Conservation (phyloP, 2,797 vertebrate genomes). For the Harpagifer antarcticus region DNA sequence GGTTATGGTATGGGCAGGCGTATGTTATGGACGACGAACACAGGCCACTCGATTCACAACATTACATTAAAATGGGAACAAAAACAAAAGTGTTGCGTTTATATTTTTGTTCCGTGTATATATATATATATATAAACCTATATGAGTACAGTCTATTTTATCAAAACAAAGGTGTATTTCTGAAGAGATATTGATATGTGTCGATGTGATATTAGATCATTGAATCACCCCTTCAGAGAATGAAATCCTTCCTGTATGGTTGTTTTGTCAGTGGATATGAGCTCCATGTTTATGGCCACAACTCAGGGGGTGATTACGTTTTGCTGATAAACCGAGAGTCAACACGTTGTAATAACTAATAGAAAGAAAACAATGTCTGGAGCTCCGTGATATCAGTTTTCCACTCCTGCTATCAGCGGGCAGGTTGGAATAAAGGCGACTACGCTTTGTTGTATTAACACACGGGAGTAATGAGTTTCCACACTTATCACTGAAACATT, state of each 20-base stretch:
- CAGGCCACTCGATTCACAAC: too few species aligned
- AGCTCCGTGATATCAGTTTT: slow-evolving; percentile 49
- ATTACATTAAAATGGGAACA: too few species aligned
- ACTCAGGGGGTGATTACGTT: slow-evolving; percentile 1
- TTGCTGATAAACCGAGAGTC: slow-evolving; percentile 30
- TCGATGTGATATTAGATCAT: too few species aligned
- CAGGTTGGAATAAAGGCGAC: slow-evolving; percentile 22
- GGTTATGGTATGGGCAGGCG: too few species aligned
- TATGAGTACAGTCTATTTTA: too few species aligned
- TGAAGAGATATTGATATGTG: too few species aligned
- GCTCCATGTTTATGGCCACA: slow-evolving; percentile 20
- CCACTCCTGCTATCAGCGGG: slow-evolving; percentile 51
- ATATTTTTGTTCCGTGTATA: too few species aligned
- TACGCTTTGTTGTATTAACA: slow-evolving; percentile 42
- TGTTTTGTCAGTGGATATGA: slow-evolving; percentile 19
- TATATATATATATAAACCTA: too few species aligned
- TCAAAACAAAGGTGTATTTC: too few species aligned
- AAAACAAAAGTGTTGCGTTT: too few species aligned
- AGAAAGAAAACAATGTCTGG: slow-evolving; percentile 27
- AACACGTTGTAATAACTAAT: slow-evolving; percentile 50
- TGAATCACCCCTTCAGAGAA: neutral
- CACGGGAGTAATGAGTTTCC: slow-evolving; percentile 68
- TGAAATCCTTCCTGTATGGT: slow-evolving; percentile 16
- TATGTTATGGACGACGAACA: too few species aligned
- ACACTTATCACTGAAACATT: slow-evolving; percentile 62